Evolutionary conservation across 2,888 invertebrate genomes (phyloP), one percentile per base, ranked within the genome.

Genomic region (Ophonus ardosiacus): DNA sequence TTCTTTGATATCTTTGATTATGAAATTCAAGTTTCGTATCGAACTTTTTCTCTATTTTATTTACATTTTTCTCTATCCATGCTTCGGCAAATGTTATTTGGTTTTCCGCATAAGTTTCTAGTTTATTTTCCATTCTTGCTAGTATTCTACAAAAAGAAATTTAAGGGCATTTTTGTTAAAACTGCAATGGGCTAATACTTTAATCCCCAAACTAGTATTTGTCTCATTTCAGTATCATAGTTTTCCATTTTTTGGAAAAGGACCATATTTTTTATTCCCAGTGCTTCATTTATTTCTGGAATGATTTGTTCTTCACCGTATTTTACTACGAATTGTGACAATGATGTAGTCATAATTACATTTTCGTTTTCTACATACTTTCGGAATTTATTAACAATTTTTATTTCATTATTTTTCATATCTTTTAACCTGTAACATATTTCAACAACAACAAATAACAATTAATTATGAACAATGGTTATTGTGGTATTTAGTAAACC

Each of bases 31-130:
- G 7, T 59, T 85, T 71, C 15, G 8, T 78, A 5, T 84, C 31
- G 51, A 31, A 84, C 10, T 85, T 80, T 18, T 57, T 59, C 18
- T 7, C 7, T 18, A 80, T 24, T 85, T 80, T 80, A 21, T 80
- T n/a, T 13, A 10, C 40, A 15, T 15, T 8, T 71, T 80, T 57
- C 13, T 15, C 24, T 15, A 78, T 40, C 71, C 80, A 80, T 57
- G n/a, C 4, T 18, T 65, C 15, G n/a, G 80, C 85, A 10, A 56
- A 13, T 1, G 24, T 13, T 38, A 17, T 13, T 68, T 85, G 80
- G 38, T 65, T 15, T 51, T 56, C 71, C 31, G 13, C 21, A 38
- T 8, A 85, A 40, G 79, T 78, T 21, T 61, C 76, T 38, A 57
- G 13, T 57, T 15, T 56, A n/a, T 15, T 15, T 7, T 56, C 15